A percentile compares a stretch with the other conserved stretches of the same genome.
Conservation (phyloP, 2,888 invertebrate genomes). For the Rhorus exstirpatorius region DNA sequence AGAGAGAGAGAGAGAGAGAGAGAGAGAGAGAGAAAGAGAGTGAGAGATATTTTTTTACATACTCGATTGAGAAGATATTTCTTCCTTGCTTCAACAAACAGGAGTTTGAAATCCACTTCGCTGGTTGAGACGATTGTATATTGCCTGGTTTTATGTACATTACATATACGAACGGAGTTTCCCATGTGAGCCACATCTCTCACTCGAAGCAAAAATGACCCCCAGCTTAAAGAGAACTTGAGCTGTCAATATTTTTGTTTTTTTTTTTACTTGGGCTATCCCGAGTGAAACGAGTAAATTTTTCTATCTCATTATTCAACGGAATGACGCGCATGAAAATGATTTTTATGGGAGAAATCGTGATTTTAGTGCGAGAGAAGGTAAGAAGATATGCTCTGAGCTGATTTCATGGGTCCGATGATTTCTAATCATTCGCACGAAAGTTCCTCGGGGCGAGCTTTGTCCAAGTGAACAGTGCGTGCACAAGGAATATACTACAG, state of each 20-base stretch:
- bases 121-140: conserved; percentile 16
- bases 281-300: conserved; percentile 1
- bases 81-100: conserved; percentile 21
- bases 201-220: conserved; percentile 15
- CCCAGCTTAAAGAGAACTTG: background rate
- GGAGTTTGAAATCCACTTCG: conserved; percentile 17
- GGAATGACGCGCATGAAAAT: background rate
- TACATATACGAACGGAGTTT: conserved; percentile 7
- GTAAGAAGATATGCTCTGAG: conserved; percentile 8
- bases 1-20: too few species aligned
- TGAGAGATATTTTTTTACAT: conserved; percentile 37
- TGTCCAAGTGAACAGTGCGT: conserved; percentile 49
- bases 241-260: background rate
- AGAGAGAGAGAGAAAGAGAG: too few species aligned
- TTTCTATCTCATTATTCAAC: conserved; percentile 17
- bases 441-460: conserved; percentile 47
- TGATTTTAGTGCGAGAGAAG: conserved; percentile 21
- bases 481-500: conserved; percentile 19
- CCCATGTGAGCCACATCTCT: conserved; percentile 15
- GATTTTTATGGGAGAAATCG: conserved; percentile 21
- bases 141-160: background rate
- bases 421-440: conserved; percentile 34
- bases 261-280: background rate
- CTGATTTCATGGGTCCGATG: conserved; percentile 40
- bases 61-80: conserved; percentile 45